Evolutionary conservation across 1,140 invertebrate genomes (phyloP).

Genomic region (Schlechtendalia chinensis): DNA sequence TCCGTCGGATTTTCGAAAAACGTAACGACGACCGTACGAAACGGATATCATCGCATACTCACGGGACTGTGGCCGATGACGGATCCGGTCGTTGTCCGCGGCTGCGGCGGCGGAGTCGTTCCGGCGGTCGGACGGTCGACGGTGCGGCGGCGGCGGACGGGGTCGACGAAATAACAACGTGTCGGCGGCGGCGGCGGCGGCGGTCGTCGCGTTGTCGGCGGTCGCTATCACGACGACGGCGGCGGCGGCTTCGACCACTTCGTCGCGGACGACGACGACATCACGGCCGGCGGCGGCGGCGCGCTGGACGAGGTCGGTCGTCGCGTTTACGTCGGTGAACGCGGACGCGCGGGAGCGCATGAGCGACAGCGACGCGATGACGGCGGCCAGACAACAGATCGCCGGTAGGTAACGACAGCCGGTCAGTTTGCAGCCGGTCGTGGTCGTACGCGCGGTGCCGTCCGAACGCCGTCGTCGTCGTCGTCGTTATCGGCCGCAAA

Average conservation of each 20-base stretch:
- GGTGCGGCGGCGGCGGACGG: not conserved
- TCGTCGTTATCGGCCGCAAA: not conserved
- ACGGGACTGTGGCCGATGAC: conserved; percentile 18
- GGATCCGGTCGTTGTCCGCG: not conserved
- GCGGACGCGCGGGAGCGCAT: conserved; percentile 43
- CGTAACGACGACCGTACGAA: no score
- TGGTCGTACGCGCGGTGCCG: conserved; percentile 25
- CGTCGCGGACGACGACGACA: not conserved
- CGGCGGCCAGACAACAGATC: conserved; percentile 49
- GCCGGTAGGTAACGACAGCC: conserved; percentile 44
- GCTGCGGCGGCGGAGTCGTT: not conserved
- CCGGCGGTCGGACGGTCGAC: not conserved
- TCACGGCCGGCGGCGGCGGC: not conserved
- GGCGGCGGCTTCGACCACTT: not conserved
- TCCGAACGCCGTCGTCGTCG: not conserved
- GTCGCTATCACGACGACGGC: not conserved
- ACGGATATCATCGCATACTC: no score
- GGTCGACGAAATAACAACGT: conserved; percentile 8
- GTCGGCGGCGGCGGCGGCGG: not conserved
- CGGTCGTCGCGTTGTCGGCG: conserved; percentile 22
- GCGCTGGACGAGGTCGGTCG: conserved; percentile 15
- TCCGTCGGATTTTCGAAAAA: no score
- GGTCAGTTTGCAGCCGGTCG: conserved; percentile 46
- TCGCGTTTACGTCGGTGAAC: conserved; percentile 34
- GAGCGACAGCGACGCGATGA: conserved; percentile 45